Conservation (phyloP, 2,797 vertebrate species). For the Sylvilagus floridanus region DNA sequence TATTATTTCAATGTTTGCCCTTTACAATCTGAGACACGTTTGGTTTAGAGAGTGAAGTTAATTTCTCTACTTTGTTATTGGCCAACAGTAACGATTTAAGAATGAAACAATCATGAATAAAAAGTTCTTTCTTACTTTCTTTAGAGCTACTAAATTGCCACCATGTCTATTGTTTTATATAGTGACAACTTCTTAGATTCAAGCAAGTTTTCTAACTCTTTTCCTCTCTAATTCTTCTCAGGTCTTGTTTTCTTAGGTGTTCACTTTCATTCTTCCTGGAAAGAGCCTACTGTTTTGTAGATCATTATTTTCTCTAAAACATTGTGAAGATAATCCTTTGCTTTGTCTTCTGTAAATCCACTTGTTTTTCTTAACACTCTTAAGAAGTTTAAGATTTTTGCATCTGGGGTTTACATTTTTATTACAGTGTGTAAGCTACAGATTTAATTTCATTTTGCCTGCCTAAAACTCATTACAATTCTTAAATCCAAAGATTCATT, state of each 20-base stretch:
- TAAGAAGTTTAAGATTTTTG: background rate
- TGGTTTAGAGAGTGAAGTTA: background rate
- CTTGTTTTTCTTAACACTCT: background rate
- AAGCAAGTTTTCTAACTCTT: conserved; percentile 17
- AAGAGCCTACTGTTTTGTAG: background rate
- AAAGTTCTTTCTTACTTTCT: background rate
- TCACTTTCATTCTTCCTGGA: background rate
- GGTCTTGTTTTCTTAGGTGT: background rate
- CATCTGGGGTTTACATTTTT: background rate
- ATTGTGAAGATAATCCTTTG: background rate
- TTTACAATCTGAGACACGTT: background rate
- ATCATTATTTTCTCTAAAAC: background rate
- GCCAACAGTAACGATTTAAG: background rate
- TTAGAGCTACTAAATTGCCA: background rate
- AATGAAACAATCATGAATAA: background rate
- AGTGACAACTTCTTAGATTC: background rate
- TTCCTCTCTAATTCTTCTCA: conserved; percentile 5
- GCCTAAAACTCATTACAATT: background rate
- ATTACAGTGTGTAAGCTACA: background rate
- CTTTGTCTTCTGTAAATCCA: background rate
- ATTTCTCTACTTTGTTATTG: background rate
- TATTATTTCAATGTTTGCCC: background rate
- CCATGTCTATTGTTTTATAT: background rate
- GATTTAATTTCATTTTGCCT: conserved; percentile 20
- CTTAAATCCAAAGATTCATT: background rate